Evolutionary conservation across 1,140 invertebrate species (phyloP).

Genomic region (Eueides isabella): DNA sequence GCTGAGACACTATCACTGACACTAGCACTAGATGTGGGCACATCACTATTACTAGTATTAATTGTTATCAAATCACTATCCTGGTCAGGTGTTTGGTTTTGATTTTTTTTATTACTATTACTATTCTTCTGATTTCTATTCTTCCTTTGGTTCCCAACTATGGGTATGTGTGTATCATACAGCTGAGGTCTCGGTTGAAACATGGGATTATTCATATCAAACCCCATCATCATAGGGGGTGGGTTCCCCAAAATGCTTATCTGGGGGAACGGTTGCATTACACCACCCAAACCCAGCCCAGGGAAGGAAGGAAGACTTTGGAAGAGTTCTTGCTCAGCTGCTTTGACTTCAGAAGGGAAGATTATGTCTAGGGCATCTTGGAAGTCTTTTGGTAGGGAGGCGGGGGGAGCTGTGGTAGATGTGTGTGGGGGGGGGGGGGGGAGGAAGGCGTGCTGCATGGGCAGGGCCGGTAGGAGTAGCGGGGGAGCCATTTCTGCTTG

Average conservation of each 20-base stretch:
- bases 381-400: constrained; percentile 81
- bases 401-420: constrained; percentile 25
- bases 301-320: constrained; percentile 53
- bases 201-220: constrained; percentile 60
- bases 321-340: constrained; percentile 57
- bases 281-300: constrained; percentile 39
- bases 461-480: constrained; percentile 37
- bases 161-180: constrained; percentile 66
- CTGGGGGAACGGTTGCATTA: constrained; percentile 54
- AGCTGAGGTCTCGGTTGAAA: constrained; percentile 59
- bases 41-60: constrained; percentile 14
- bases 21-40: neutral
- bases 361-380: constrained; percentile 88
- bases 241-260: constrained; percentile 58
- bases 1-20: neutral
- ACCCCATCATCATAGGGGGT: constrained; percentile 70
- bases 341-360: constrained; percentile 82
- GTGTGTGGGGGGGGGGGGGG: constrained; percentile 32
- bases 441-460: constrained; percentile 29
- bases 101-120: constrained; percentile 15
- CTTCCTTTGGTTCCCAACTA: constrained; percentile 39
- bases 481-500: constrained; percentile 49
- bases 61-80: neutral
- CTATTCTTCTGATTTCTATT: constrained; percentile 24
- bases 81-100: constrained; percentile 12